A percentile compares a stretch with the other conserved stretches of the same genome.
Evolutionary conservation across 2,113 vertebrate species (phyloP).

Genomic region (Pteruthius melanotis): DNA sequence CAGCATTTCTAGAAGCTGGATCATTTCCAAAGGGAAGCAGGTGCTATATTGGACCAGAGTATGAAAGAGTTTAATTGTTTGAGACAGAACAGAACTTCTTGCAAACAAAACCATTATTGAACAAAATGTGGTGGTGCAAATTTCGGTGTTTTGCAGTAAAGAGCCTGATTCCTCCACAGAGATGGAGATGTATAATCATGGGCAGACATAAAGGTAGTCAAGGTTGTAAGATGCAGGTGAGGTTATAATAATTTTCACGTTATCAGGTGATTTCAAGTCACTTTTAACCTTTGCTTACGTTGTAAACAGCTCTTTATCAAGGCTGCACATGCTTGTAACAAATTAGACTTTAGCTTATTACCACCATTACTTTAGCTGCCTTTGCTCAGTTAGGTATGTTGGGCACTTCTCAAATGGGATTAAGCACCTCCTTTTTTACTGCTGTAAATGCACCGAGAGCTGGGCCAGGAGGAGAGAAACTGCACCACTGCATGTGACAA

Average conservation of each 20-base stretch:
- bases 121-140: not conserved
- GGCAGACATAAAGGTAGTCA: not conserved
- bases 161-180: not conserved
- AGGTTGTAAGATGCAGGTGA: not conserved
- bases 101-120: not conserved
- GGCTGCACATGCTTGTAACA: not conserved
- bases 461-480: not conserved
- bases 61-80: not conserved
- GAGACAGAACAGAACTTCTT: not conserved
- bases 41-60: not conserved
- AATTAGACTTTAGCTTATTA: not conserved
- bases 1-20: not conserved
- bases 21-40: not conserved
- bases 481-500: not conserved
- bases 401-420: not conserved
- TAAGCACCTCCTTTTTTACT: not conserved
- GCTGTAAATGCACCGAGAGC: not conserved
- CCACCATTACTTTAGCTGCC: not conserved
- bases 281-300: slow-evolving; percentile 21
- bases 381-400: not conserved
- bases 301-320: not conserved
- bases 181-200: not conserved
- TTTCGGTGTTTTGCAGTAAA: not conserved
- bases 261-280: not conserved
- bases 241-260: not conserved